A percentile compares a stretch with the other conserved stretches of the same genome.
phyloP scores from a whole-genome alignment of 30 jellyfish, hydroid and myxozoan species.

The Aurelia sp. region DNA sequence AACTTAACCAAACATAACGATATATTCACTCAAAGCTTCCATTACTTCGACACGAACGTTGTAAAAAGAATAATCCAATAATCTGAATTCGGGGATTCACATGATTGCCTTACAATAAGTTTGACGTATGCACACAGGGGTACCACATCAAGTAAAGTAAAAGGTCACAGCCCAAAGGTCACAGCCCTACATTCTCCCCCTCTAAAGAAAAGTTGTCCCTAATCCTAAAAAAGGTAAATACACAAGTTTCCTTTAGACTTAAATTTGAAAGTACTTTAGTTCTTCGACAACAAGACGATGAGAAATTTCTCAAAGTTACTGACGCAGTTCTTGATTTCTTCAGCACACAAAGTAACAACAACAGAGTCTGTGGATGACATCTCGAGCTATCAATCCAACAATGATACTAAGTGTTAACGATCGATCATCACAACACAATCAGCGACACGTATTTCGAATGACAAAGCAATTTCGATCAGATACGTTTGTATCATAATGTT shows the following conservation, averaged over 20 bases:
- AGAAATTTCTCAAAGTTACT: constrained; percentile 7
- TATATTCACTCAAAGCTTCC: too few relatives aligned
- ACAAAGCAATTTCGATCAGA: constrained; percentile 1
- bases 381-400: neutral
- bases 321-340: neutral
- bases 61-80: too few relatives aligned
- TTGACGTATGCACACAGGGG: too few relatives aligned
- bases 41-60: too few relatives aligned
- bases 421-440: neutral
- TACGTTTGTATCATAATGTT: constrained; percentile 1
- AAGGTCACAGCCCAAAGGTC: too few relatives aligned
- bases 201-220: constrained; percentile 28
- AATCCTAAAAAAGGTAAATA: neutral
- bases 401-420: neutral
- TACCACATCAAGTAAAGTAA: too few relatives aligned
- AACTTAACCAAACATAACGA: too few relatives aligned
- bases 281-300: constrained; percentile 20
- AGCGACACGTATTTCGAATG: neutral
- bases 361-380: neutral
- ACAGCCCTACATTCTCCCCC: constrained; percentile 44
- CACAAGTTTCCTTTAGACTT: neutral
- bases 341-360: neutral
- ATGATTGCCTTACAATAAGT: too few relatives aligned
- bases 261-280: neutral
- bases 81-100: too few relatives aligned